Percentiles rank a stretch among this genome's conserved stretches.
Evolutionary conservation across 2,888 invertebrate genomes (phyloP).

Genomic region (Eutolmus rufibarbis): DNA sequence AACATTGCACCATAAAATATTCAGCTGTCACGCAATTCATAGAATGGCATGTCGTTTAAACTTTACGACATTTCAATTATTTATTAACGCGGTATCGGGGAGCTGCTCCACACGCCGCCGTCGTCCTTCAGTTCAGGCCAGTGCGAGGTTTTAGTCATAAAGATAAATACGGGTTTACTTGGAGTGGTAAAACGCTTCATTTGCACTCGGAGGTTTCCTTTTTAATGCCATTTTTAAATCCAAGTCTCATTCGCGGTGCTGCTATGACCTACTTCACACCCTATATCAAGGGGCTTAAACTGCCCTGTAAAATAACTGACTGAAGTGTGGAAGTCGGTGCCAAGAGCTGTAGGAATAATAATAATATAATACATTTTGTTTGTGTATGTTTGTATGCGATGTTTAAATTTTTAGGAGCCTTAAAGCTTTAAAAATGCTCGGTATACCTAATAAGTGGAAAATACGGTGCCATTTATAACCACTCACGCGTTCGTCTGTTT

Average conservation of each 20-base stretch:
- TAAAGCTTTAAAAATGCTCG: too few species aligned
- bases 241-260: background rate
- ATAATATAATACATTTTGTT: background rate
- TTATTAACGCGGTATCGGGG: background rate
- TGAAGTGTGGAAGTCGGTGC: background rate
- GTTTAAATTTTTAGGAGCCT: too few species aligned
- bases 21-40: background rate
- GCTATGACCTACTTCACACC: background rate
- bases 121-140: background rate
- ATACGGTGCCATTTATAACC: too few species aligned
- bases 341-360: background rate
- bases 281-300: background rate
- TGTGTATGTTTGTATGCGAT: too few species aligned
- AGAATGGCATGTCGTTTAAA: background rate
- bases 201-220: background rate
- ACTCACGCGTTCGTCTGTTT: too few species aligned
- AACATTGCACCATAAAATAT: background rate
- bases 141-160: background rate
- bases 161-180: background rate
- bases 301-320: background rate
- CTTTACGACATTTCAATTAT: background rate
- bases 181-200: background rate
- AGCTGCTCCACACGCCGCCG: background rate
- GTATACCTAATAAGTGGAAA: too few species aligned
- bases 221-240: background rate